Conservation (phyloP, 2,113 vertebrate genomes). For the Trachemys scripta region DNA sequence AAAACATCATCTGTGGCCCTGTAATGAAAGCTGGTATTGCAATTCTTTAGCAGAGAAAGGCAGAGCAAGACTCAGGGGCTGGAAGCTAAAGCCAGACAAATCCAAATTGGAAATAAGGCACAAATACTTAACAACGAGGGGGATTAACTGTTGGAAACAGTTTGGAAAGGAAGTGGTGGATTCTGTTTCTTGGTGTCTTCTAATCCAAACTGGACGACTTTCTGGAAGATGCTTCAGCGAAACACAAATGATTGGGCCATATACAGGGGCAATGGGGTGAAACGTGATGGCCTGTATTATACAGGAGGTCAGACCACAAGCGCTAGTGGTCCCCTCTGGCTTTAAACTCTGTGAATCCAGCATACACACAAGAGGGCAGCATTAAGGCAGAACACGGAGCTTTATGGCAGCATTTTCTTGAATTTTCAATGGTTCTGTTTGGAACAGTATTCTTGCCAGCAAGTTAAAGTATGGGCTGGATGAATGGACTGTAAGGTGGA, state of each 20-base stretch:
- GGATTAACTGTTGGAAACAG: rapidly evolving
- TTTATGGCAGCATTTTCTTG: not conserved
- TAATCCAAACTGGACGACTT: not conserved
- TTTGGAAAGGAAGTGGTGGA: not conserved
- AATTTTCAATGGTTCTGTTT: not conserved
- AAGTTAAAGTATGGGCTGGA: no score
- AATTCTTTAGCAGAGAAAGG: not conserved
- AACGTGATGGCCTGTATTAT: not conserved
- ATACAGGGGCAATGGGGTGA: slow-evolving; percentile 8
- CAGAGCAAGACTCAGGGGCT: not conserved
- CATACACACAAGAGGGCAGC: not conserved
- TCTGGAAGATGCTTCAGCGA: not conserved
- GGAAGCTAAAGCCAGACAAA: not conserved
- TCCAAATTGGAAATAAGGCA: not conserved
- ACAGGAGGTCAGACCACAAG: slow-evolving; percentile 43
- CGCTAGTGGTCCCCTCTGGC: slow-evolving; percentile 31
- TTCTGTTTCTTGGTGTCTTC: not conserved
- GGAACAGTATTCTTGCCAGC: no score
- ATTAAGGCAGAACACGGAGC: not conserved
- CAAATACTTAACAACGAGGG: rapidly evolving
- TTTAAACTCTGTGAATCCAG: slow-evolving; percentile 22
- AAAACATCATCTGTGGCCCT: not conserved
- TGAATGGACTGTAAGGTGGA: no score
- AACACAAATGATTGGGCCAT: not conserved
- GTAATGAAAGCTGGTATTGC: not conserved